Conservation (phyloP, 64 coral and sea anemone species). For the Actinia tenebrosa region DNA sequence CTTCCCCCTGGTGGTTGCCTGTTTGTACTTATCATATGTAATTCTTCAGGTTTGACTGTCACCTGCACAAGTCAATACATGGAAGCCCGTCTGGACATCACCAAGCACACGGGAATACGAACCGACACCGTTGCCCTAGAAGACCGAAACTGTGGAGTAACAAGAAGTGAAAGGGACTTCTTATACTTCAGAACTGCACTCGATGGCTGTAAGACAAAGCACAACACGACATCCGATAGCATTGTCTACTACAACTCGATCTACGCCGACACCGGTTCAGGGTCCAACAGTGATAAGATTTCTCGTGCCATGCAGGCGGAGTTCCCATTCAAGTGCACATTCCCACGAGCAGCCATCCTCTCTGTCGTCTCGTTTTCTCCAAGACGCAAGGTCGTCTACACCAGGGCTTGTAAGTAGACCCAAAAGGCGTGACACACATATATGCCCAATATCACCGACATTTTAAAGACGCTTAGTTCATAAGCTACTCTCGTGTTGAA, state of each 20-base stretch:
- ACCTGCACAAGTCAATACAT: slow-evolving; percentile 39
- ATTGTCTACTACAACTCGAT: slow-evolving; percentile 66
- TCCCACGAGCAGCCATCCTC: slow-evolving; percentile 40
- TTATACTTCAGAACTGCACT: slow-evolving; percentile 33
- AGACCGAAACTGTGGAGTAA: slow-evolving; percentile 38
- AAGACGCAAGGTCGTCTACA: slow-evolving; percentile 61
- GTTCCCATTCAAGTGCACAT: slow-evolving; percentile 61
- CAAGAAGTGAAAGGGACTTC: not conserved
- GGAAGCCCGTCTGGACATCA: slow-evolving; percentile 27
- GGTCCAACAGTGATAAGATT: slow-evolving; percentile 17
- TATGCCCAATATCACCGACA: no score
- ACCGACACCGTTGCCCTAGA: slow-evolving; percentile 36
- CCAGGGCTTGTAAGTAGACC: slow-evolving; percentile 37
- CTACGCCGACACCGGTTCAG: slow-evolving; percentile 4
- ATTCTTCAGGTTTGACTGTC: slow-evolving; percentile 39
- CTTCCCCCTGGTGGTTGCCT: not conserved
- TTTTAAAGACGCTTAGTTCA: not conserved
- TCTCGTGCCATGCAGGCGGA: slow-evolving; percentile 67
- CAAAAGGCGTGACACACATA: not conserved
- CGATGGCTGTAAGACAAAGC: slow-evolving; percentile 55
- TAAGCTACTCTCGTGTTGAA: not conserved
- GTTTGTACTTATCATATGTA: not conserved
- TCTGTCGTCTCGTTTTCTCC: slow-evolving; percentile 75
- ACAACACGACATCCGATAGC: slow-evolving; percentile 23
- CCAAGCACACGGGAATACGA: not conserved